These are phyloP conservation scores for Eurytoma californica DNA, from an alignment of 2,888 invertebrate genomes.

Conservation along the genomic window DNA sequence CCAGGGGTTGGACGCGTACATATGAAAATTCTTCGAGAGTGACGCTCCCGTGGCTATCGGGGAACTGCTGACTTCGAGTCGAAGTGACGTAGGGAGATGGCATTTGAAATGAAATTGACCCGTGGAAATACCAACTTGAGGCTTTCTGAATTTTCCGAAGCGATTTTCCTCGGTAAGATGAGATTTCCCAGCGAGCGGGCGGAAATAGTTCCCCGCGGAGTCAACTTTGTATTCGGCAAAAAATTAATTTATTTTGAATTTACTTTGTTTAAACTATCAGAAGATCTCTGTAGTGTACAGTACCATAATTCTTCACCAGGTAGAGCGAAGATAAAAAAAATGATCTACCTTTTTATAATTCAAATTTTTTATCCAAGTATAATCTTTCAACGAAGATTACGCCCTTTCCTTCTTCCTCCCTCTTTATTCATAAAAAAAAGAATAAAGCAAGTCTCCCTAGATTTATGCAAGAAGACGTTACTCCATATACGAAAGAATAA, in stretches of 20 bases:
- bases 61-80: not conserved
- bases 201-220: no score
- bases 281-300: no score
- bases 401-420: conserved; percentile 1
- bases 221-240: no score
- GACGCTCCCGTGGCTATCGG: conserved; percentile 1
- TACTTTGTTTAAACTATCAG: not conserved
- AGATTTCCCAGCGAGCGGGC: not conserved
- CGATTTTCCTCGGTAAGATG: not conserved
- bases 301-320: no score
- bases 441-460: conserved; percentile 1
- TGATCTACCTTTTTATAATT: conserved; percentile 13
- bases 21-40: conserved; percentile 39
- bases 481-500: conserved; percentile 36
- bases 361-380: conserved; percentile 11
- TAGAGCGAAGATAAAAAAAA: no score
- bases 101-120: conserved; percentile 39
- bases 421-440: not conserved
- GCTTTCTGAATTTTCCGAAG: conserved; percentile 22
- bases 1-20: not conserved
- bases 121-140: conserved; percentile 2
- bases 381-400: conserved; percentile 20
- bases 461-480: conserved; percentile 46
- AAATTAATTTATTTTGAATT: not conserved
- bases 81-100: not conserved